Conservation (phyloP, 1,140 invertebrate species). For the Drosophila melanogaster region Release_6_plus_ISO1_MT NT_033779.5:13761501-13762000, state of each 20-base stretch:
- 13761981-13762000: no score
- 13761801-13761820: constrained; percentile 60
- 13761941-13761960: no score
- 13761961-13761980: no score
- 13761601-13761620: constrained; percentile 32
- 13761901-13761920: no score
- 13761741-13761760: constrained; percentile 59
- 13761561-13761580: constrained; percentile 66
- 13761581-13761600: constrained; percentile 52
- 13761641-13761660: constrained; percentile 16
- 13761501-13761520: constrained; percentile 56
- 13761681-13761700: constrained; percentile 79
- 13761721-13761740: constrained; percentile 36
- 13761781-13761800: constrained; percentile 69
- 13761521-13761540: constrained; percentile 21
- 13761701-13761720: constrained; percentile 54
- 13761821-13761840: constrained; percentile 1
- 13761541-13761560: constrained; percentile 40
- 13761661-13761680: constrained; percentile 33
- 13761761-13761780: constrained; percentile 75
- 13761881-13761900: no score
- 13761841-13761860: constrained; percentile 45
- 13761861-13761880: no score
- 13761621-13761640: constrained; percentile 5
- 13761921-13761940: no score